phyloP scores from a whole-genome alignment of 2,888 invertebrate genomes.

The Embidobia sp. region DNA sequence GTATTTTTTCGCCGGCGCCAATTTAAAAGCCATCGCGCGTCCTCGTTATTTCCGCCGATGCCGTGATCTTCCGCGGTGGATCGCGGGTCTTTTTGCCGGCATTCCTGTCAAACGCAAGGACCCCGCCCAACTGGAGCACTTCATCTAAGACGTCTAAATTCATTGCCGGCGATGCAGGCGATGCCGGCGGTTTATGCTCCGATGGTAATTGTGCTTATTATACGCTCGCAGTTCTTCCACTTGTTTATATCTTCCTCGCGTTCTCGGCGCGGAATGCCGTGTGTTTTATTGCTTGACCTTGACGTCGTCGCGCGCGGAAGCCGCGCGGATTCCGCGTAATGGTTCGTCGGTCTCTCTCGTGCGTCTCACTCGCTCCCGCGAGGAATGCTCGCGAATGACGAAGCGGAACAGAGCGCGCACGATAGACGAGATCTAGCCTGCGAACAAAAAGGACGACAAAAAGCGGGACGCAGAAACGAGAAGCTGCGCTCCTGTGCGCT shows the following conservation, averaged over 20 bases:
- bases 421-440: no score
- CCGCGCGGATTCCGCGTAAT: constrained; percentile 44
- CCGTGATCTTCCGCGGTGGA: background rate
- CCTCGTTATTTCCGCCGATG: constrained; percentile 3
- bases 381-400: constrained; percentile 20
- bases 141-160: constrained; percentile 40
- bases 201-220: constrained; percentile 50
- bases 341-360: no score
- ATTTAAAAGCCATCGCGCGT: constrained; percentile 2
- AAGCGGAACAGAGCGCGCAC: no score
- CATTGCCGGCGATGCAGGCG: constrained; percentile 39
- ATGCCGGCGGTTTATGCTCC: constrained; percentile 19
- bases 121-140: constrained; percentile 19
- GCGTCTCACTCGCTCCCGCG: constrained; percentile 7
- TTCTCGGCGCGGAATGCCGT: constrained; percentile 32
- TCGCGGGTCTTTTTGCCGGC: constrained; percentile 14
- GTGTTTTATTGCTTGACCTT: constrained; percentile 43
- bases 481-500: no score
- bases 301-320: constrained; percentile 36
- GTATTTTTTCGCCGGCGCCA: background rate
- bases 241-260: constrained; percentile 31
- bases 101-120: constrained; percentile 16
- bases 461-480: no score
- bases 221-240: constrained; percentile 37
- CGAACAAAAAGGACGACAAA: no score